Conservation (phyloP, 2,113 vertebrate genomes). For the Sakesphorus luctuosus region DNA sequence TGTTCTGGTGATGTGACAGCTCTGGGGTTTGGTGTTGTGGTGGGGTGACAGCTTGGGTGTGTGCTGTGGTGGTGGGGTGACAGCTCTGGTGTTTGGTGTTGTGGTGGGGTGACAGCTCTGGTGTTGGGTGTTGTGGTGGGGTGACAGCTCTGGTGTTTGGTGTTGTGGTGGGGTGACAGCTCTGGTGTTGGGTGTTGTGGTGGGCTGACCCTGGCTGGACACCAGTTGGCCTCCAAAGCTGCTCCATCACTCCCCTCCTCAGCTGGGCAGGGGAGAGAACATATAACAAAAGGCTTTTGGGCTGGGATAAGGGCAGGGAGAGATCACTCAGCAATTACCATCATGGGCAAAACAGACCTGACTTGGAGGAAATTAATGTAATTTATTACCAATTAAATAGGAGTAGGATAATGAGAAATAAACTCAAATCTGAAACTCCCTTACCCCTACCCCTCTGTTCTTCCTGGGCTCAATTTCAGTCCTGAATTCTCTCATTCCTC, state of each 20-base stretch:
- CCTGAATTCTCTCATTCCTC: not conserved
- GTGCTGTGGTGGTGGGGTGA: too few relatives aligned
- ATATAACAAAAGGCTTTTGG: fast-evolving
- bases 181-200: not conserved
- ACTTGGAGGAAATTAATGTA: not conserved
- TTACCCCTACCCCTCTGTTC: not conserved
- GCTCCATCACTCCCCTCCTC: not conserved
- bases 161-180: not conserved
- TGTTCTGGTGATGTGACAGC: too few relatives aligned
- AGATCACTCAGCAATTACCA: not conserved
- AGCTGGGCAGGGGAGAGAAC: not conserved
- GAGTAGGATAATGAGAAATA: not conserved
- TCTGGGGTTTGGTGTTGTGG: too few relatives aligned
- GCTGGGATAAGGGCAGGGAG: not conserved
- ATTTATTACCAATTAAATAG: not conserved
- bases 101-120: too few relatives aligned
- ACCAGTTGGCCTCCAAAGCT: not conserved
- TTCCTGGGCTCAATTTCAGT: not conserved
- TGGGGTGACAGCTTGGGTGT: too few relatives aligned
- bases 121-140: too few relatives aligned
- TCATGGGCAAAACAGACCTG: not conserved
- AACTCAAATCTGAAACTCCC: not conserved
- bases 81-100: too few relatives aligned
- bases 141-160: too few relatives aligned
- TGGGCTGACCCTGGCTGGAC: not conserved